phyloP scores from a whole-genome alignment of 2,888 invertebrate species.

The Patella caerulea region DNA sequence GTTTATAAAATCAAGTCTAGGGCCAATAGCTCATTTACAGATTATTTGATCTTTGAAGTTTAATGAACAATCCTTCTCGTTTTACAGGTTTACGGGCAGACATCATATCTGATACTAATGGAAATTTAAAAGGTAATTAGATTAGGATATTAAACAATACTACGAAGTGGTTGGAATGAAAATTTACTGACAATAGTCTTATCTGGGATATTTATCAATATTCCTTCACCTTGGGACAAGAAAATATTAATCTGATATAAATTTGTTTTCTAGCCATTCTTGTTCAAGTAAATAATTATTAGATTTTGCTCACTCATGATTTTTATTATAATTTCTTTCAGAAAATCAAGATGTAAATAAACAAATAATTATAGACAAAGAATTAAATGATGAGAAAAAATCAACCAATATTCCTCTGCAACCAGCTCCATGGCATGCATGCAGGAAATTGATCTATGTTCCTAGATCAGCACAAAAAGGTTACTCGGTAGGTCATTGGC shows the following conservation, averaged over 20 bases:
- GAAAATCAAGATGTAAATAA: conserved; percentile 61
- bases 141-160: no score
- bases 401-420: conserved; percentile 33
- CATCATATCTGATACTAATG: conserved; percentile 38
- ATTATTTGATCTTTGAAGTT: no score
- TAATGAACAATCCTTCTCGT: no score
- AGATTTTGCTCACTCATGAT: background rate
- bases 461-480: conserved; percentile 88
- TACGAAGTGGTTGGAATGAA: no score
- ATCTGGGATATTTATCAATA: no score
- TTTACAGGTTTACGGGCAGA: conserved; percentile 24
- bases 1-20: no score
- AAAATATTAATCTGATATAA: no score
- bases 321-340: conserved; percentile 28
- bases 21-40: no score
- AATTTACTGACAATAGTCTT: no score
- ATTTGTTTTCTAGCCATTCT: no score
- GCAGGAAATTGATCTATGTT: conserved; percentile 90
- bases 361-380: conserved; percentile 40
- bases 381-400: conserved; percentile 48
- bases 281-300: background rate
- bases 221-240: no score
- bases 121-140: conserved; percentile 44
- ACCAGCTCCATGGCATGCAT: conserved; percentile 82
- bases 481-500: conserved; percentile 96